Base-by-base conservation (phyloP, 2,113 vertebrate species). In the Corvus cornix region DNA sequence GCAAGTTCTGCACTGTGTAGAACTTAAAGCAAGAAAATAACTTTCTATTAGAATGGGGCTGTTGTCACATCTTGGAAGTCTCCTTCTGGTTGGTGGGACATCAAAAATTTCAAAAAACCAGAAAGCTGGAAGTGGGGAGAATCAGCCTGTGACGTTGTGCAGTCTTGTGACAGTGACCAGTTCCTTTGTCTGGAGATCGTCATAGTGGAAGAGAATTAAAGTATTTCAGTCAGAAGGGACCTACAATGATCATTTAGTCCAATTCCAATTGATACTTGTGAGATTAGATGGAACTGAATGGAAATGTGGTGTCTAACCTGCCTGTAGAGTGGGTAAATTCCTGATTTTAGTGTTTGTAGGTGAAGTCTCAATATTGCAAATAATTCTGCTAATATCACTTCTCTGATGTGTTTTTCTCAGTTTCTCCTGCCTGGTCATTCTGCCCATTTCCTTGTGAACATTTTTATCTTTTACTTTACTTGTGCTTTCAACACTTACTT, bases 11-110 rank as follows among this genome's bases (percentile, higher is more conserved):
- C 31, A 26, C 43, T 72, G 60, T 53, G 58, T 70, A 89, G 58
- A 72, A 90, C 67, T 95, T 93, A 46, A 84, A 94, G 89, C 84
- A 89, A 91, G 78, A 91, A 89, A 94, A 90, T 84, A 88, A 76
- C 87, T 93, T 93, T 73, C 79, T 89, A 60, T 89, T 95, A 66
- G 66, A 83, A 74, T 58, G n/a, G 48, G 53, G 26, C 43, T 96
- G 52, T 88, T 94, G 62, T 93, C 52, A 78, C 55, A 81, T 58
- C 84, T 76, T 89, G 43, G 39, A 84, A 89, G 37, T 70, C n/a
- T 93, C 41, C 72, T 92, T 69, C 86, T 93, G 56, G 60, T 78
- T 93, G 74, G 31, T 84, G n/a, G 44, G 80, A 95, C 86, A 75
- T 52, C 28, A 94, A 86, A 87, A 68, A 41, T 43, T 60, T 75